phyloP scores from a whole-genome alignment of 2,888 invertebrate genomes.

The Sinotaia quadrata region DNA sequence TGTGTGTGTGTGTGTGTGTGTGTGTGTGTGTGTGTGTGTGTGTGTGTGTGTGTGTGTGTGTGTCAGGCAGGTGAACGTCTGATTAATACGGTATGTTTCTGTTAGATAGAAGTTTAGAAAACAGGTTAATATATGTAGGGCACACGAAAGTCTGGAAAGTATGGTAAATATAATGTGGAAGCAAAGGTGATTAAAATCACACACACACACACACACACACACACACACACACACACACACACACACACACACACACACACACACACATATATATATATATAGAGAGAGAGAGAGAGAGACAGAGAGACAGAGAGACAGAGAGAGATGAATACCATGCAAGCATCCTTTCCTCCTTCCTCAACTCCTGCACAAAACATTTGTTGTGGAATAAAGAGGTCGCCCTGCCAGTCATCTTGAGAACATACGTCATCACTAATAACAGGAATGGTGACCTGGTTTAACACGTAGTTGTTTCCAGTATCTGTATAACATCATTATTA shows the following conservation, averaged over 20 bases:
- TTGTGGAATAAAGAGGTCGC: conserved; percentile 17
- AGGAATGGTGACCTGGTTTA: conserved; percentile 60
- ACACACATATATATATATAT: too few species aligned
- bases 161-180: too few species aligned
- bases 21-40: conserved; percentile 5
- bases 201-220: not conserved
- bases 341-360: not conserved
- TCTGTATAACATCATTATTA: too few species aligned
- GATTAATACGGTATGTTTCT: not conserved
- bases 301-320: not conserved
- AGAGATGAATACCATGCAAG: not conserved
- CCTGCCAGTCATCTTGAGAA: conserved; percentile 45
- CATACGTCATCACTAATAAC: conserved; percentile 47
- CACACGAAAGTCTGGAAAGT: too few species aligned
- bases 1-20: not conserved
- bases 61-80: not conserved
- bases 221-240: not conserved
- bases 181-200: too few species aligned
- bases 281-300: too few species aligned
- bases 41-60: conserved; percentile 7
- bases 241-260: conserved; percentile 6
- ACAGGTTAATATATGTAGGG: too few species aligned
- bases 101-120: not conserved
- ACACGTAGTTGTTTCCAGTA: conserved; percentile 50
- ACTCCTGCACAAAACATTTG: not conserved